Evolutionary conservation across 1,140 invertebrate species (phyloP), one percentile per base, ranked within the genome.

Genomic region (Zaprionus inermis): DNA sequence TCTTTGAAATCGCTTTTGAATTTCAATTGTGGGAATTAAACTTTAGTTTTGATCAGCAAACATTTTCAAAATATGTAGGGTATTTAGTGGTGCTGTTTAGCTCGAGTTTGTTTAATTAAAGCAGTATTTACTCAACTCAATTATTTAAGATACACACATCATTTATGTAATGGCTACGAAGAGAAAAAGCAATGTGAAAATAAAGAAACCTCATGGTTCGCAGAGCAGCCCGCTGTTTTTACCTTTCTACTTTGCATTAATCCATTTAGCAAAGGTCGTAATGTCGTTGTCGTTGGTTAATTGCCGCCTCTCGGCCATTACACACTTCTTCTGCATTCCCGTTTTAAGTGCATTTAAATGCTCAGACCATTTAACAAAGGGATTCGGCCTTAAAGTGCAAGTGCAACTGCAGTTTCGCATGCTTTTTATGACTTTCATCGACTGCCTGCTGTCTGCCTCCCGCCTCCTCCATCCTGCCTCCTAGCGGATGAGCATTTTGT

Each of bases 301-400:
- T 72, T 70, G 59, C 10, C 14, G 12, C 7, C 64, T 16, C 34
- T 16, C 36, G 64, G 6, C 64, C 64, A 59, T 60, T 72, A 41
- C 9, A 68, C 38, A 51, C 30, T 18, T 16, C 24, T 28, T 24
- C 58, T 59, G 24, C 46, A 49, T 61, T 65, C 7, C n/a, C 51
- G 38, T 72, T 64, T 75, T 78, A 85, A 85, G 71, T 72, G 75
- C 63, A 76, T 85, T 85, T 81, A 85, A 85, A 78, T 76, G 81
- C 81, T 55, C 67, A 46, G 55, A 32, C 55, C 64, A 85, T 81
- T 85, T 76, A 78, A 66, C 66, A 77, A 81, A 78, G 60, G 58
- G 78, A 56, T 69, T 20, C 41, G 52, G 75, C 41, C 71, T 82
- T 75, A 82, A 78, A 76, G 68, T 78, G 70, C 66, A 38, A 32